Base-by-base conservation (phyloP, 2,113 vertebrate genomes). In the Gymnocephalus cernua region DNA sequence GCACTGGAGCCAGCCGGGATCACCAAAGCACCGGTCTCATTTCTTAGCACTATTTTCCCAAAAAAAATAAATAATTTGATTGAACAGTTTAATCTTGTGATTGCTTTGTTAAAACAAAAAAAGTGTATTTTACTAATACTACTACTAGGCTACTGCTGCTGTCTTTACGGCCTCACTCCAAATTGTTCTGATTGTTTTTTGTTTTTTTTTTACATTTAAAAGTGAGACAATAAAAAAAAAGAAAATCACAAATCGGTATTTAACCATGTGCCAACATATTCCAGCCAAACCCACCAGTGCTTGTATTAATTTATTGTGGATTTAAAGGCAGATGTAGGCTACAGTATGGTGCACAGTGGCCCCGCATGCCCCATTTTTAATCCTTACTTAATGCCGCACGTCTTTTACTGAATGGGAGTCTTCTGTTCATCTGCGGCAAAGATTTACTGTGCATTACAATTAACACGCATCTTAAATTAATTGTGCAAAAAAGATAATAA, bases 321-420 rank as follows among this genome's bases (percentile, higher is more conserved):
- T 92, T 93, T 89, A 87, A 86, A 91, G 44, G 80, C 89, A 92
- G 82, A 90, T 91, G 85, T 85, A 82, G 82, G 78, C 73, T 83
- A 89, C 89, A 91, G 76, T 85, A 87, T 85, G 89, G 78, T 65
- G 64, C 72, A 63, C 59, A 76, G 73, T 71, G 45, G 54, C 74
- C 81, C 82, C 65, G 78, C 79, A 71, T 58, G 88, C 56, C 74
- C 83, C 47, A 29, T 66, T 85, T 87, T 73, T 89, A 92, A 94
- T 92, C 89, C 91, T 90, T 88, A 90, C 62, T 94, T 94, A 93
- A 92, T 82, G 84, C 90, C 86, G 70, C 47, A 11, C 73, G 71
- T 90, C 89, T 88, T 87, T 86, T 61, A 59, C 51, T 77, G 82
- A 88, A 88, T 72, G 41, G 25, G 21, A 71, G 41, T 59, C 84